Evolutionary conservation across 2,113 vertebrate species (phyloP), one percentile per base, ranked within the genome.

Genomic region (Ornithorhynchus anatinus): DNA sequence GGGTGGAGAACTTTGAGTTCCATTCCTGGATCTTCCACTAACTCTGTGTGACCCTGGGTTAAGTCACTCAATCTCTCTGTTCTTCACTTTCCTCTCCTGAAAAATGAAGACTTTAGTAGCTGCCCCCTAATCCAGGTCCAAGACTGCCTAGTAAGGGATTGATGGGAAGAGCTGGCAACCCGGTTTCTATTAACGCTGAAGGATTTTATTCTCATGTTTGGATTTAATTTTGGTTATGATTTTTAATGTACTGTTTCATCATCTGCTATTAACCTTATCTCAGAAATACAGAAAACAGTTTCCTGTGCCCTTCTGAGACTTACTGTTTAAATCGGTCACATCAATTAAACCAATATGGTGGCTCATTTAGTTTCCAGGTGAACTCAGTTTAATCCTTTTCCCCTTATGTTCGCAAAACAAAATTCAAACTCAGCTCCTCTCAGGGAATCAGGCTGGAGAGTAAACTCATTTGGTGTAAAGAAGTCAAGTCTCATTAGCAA

Each of bases 401-500:
- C 9, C 0, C 10, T 25, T 23, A 67, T n/a, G n/a, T 80, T 6
- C 36, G 50, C 29, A 78, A 78, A 73, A 65, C 69, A 58, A 75
- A 72, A 76, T 54, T 48, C 65, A 81, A 80, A 75, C 45, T 17
- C 13, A 9, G 25, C 8, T 27, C 20, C 22, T 16, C 59, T 78
- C 15, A 72, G 64, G 69, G 75, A 60, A 56, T 13, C 19, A 51
- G 22, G 12, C 38, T 43, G 43, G 36, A n/a, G 20, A 6, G 12
- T 57, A 58, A 62, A 66, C 45, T 31, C 0, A 1, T 59, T 69
- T 68, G 69, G 54, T 0, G 6, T 73, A 69, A 39, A 48, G 47
- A 63, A 80, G 79, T 79, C 76, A 1, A 1, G 43, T 61, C 76
- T 5, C 47, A 43, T 80, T 69, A 72, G n/a, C 39, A 47, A 39